These are phyloP conservation scores for Maniola hyperantus DNA, from an alignment of 2,888 invertebrate genomes.

Conservation along the genomic window DNA sequence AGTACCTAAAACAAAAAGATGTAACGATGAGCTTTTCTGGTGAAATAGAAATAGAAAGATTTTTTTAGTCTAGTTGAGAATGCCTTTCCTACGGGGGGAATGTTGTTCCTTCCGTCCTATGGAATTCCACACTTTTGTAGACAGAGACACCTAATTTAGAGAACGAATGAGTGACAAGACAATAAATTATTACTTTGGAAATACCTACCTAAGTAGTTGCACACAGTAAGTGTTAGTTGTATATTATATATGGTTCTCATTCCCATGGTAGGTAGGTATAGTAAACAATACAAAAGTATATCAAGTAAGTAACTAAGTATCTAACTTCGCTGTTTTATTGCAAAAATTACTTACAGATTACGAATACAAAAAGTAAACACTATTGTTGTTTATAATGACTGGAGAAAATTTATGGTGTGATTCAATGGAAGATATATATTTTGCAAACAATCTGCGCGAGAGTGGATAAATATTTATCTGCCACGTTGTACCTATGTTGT, in stretches of 20 bases:
- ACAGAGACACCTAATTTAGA: no score
- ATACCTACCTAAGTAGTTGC: no score
- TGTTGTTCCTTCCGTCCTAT: no score
- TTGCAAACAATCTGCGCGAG: constrained; percentile 20
- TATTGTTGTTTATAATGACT: constrained; percentile 27
- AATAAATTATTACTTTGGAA: no score
- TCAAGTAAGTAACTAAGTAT: no score
- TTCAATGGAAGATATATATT: constrained; percentile 6
- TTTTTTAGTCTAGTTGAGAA: no score
- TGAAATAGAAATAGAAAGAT: no score
- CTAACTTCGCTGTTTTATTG: neutral
- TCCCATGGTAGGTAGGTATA: neutral
- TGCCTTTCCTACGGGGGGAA: no score
- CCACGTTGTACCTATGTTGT: neutral
- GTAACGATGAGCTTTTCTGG: no score
- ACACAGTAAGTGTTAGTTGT: neutral
- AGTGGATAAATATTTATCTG: neutral
- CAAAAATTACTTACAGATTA: neutral
- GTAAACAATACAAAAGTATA: constrained; percentile 1
- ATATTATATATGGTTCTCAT: neutral
- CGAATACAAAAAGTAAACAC: constrained; percentile 21
- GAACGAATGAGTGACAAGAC: no score
- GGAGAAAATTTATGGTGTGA: constrained; percentile 22
- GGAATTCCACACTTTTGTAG: no score
- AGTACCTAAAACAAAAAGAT: no score